phyloP scores from a whole-genome alignment of 1,140 invertebrate genomes.

The Zophobas atratus region DNA sequence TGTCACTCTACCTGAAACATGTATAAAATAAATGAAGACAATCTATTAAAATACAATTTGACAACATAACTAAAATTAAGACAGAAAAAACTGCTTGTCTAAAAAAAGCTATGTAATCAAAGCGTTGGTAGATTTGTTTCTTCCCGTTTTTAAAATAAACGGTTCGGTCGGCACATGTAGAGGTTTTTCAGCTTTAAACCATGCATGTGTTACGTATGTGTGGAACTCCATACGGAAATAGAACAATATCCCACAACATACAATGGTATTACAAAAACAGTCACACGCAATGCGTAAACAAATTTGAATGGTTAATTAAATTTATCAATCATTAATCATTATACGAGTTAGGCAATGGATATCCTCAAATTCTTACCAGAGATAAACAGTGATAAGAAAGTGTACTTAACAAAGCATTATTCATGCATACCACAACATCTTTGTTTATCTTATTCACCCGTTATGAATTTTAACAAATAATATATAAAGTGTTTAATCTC shows the following conservation, averaged over 20 bases:
- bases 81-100: too few species aligned
- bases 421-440: too few species aligned
- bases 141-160: slow-evolving; percentile 41
- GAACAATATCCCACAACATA: slow-evolving; percentile 3
- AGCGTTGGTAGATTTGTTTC: slow-evolving; percentile 10
- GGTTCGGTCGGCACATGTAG: slow-evolving; percentile 25
- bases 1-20: slow-evolving; percentile 79
- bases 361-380: too few species aligned
- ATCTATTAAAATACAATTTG: neutral
- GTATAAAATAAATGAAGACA: slow-evolving; percentile 27
- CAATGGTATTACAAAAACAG: slow-evolving; percentile 1
- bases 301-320: neutral
- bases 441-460: too few species aligned
- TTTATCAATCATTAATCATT: neutral
- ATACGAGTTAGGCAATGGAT: too few species aligned
- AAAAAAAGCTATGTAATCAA: too few species aligned
- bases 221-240: slow-evolving; percentile 35
- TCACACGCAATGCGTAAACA: slow-evolving; percentile 9
- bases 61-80: neutral
- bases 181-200: slow-evolving; percentile 37
- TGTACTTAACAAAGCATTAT: too few species aligned
- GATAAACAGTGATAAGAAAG: too few species aligned
- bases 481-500: too few species aligned
- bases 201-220: slow-evolving; percentile 38
- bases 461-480: too few species aligned